phyloP scores from a whole-genome alignment of 2,888 invertebrate species.

The Aplocera efformata region DNA sequence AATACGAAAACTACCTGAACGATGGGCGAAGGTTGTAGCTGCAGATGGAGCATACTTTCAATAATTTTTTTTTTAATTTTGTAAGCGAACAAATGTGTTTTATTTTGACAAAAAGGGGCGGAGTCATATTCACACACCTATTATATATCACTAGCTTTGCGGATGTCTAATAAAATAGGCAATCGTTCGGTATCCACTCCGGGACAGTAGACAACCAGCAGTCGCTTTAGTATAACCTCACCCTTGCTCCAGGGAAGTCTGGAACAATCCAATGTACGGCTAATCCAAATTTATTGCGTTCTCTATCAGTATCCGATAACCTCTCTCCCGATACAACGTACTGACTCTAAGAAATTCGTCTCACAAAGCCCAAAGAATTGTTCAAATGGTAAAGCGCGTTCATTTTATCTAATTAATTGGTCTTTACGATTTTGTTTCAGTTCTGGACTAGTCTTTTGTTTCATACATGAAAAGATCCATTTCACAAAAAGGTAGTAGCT shows the following conservation, averaged over 20 bases:
- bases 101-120: no score
- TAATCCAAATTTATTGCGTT: slow-evolving; percentile 59
- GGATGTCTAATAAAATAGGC: background rate
- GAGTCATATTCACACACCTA: no score
- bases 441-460: slow-evolving; percentile 20
- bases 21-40: no score
- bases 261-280: slow-evolving; percentile 43
- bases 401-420: slow-evolving; percentile 26
- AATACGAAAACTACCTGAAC: no score
- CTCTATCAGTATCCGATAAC: slow-evolving; percentile 57
- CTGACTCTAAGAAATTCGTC: slow-evolving; percentile 38
- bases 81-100: no score
- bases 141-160: no score
- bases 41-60: no score
- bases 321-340: slow-evolving; percentile 39
- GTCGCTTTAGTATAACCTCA: slow-evolving; percentile 9
- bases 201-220: slow-evolving; percentile 3
- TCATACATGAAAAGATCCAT: slow-evolving; percentile 12
- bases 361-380: slow-evolving; percentile 34
- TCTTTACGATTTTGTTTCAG: slow-evolving; percentile 22
- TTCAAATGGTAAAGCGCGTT: slow-evolving; percentile 24
- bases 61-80: no score
- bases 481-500: slow-evolving; percentile 3
- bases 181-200: slow-evolving; percentile 3
- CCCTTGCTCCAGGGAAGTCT: slow-evolving; percentile 24